Percentiles rank a stretch among this genome's conserved stretches.
phyloP scores from a whole-genome alignment of 2,797 vertebrate species.

The Eleutherodactylus coqui region DNA sequence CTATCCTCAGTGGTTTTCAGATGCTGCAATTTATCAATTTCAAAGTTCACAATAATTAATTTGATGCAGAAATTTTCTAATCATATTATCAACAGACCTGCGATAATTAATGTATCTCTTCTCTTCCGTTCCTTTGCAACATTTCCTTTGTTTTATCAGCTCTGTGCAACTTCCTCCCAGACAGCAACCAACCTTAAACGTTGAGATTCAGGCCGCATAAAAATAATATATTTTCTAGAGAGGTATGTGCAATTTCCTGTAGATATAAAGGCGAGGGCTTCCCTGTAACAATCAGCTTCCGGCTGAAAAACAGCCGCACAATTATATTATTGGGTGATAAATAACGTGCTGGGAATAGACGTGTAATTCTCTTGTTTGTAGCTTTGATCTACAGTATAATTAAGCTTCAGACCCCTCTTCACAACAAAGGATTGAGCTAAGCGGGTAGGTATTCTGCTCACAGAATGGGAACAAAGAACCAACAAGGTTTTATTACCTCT shows the following conservation, averaged over 20 bases:
- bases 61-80: neutral
- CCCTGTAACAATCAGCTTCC: constrained; percentile 28
- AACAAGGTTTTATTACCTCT: constrained; percentile 75
- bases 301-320: constrained; percentile 68
- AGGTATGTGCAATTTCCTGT: constrained; percentile 29
- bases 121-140: neutral
- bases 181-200: neutral
- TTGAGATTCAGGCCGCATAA: constrained; percentile 4
- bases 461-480: constrained; percentile 76
- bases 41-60: neutral
- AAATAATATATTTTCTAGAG: constrained; percentile 2
- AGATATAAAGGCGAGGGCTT: constrained; percentile 29
- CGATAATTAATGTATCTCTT: neutral
- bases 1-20: neutral
- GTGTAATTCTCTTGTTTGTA: constrained; percentile 77
- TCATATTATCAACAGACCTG: neutral
- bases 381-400: constrained; percentile 78
- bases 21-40: neutral
- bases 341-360: constrained; percentile 73
- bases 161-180: neutral
- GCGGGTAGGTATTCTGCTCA: constrained; percentile 63
- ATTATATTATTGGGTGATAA: constrained; percentile 73
- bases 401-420: constrained; percentile 73
- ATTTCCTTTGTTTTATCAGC: neutral
- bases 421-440: constrained; percentile 69